Evolutionary conservation across 2,888 invertebrate genomes (phyloP).

Genomic region (Trichopoda pennipes): DNA sequence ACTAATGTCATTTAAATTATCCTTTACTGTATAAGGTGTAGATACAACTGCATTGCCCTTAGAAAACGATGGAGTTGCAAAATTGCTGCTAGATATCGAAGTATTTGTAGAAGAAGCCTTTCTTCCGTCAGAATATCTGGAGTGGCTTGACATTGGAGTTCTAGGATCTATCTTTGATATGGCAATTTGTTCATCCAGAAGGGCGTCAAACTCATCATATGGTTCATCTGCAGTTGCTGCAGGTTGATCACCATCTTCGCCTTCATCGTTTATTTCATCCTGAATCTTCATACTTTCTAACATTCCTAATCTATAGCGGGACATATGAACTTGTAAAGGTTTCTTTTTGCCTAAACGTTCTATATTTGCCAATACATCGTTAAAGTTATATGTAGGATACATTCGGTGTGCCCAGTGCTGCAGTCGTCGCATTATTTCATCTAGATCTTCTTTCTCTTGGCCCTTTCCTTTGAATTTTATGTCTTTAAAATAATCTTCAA

Average conservation of each 20-base stretch:
- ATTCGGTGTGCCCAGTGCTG: constrained; percentile 97
- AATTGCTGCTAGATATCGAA: constrained; percentile 67
- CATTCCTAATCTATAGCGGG: constrained; percentile 83
- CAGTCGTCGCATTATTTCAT: constrained; percentile 88
- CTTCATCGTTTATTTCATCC: constrained; percentile 80
- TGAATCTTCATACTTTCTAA: constrained; percentile 80
- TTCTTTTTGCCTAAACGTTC: constrained; percentile 92
- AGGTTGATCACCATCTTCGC: constrained; percentile 80
- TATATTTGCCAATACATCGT: constrained; percentile 89
- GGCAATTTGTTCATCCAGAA: constrained; percentile 85
- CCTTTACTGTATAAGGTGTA: constrained; percentile 73
- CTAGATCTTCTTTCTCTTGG: constrained; percentile 90
- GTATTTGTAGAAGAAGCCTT: constrained; percentile 41
- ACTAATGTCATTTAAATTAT: constrained; percentile 65
- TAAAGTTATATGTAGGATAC: constrained; percentile 93
- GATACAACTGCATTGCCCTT: constrained; percentile 74
- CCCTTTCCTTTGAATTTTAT: constrained; percentile 90
- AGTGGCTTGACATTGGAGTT: constrained; percentile 73
- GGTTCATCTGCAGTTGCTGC: constrained; percentile 78
- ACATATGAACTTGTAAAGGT: constrained; percentile 87
- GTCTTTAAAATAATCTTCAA: constrained; percentile 90
- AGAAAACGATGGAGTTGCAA: constrained; percentile 76
- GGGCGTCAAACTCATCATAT: constrained; percentile 85
- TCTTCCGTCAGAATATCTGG: constrained; percentile 51
- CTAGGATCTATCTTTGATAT: constrained; percentile 81